A percentile compares a stretch with the other conserved stretches of the same genome.
Evolutionary conservation across 2,113 vertebrate species (phyloP).

Genomic region (Petaurus breviceps): DNA sequence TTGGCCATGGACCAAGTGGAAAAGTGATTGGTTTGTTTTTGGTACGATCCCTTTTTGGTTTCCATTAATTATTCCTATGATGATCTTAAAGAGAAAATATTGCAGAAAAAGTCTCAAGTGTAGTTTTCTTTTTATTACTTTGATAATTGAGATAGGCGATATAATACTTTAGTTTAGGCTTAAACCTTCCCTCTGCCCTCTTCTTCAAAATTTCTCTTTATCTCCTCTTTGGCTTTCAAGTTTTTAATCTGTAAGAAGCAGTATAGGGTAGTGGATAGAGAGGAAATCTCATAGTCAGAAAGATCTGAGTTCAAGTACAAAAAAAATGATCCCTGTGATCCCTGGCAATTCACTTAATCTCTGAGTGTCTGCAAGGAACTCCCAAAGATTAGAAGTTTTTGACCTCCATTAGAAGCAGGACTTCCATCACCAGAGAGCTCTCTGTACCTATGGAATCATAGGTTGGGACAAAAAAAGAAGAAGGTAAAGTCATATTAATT

Average conservation of each 20-base stretch:
- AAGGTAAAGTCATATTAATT: constrained; percentile 63
- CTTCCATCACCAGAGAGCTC: neutral
- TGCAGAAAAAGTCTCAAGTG: neutral
- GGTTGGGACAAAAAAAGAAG: neutral
- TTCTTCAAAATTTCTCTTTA: neutral
- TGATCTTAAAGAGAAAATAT: neutral
- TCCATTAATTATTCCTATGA: neutral
- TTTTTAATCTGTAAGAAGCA: constrained; percentile 43
- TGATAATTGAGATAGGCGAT: neutral
- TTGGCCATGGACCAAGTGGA: neutral
- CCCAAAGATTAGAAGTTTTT: neutral
- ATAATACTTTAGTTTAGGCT: neutral
- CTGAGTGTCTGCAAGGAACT: neutral
- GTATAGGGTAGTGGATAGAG: neutral
- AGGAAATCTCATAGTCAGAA: neutral
- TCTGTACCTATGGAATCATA: neutral
- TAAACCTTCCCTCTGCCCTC: neutral
- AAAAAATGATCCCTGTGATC: neutral
- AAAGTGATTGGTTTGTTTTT: neutral
- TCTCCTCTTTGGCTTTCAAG: constrained; percentile 57
- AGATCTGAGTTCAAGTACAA: neutral
- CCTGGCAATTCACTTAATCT: neutral
- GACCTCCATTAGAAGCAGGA: neutral
- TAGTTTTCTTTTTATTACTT: neutral
- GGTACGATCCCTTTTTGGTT: neutral